Percentiles rank a stretch among this genome's conserved stretches.
phyloP scores from a whole-genome alignment of 2,113 vertebrate genomes.

The Triplophysa rosa region DNA sequence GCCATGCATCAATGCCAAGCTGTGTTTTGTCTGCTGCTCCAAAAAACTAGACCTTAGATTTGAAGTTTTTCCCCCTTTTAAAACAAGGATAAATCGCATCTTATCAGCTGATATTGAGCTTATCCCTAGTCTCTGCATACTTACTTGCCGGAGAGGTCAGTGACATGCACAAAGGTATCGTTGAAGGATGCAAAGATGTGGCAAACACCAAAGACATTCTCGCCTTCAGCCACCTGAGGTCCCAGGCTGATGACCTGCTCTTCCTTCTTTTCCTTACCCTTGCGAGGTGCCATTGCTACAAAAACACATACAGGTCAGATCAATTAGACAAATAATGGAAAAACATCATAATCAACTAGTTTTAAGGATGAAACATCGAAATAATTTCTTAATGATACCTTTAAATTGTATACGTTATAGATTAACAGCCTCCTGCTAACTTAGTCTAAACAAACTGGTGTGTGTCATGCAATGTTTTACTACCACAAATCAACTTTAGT shows the following conservation, averaged over 20 bases:
- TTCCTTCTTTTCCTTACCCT: constrained; percentile 99
- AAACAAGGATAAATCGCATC: not conserved
- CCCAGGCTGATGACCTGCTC: constrained; percentile 98
- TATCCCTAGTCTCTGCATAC: constrained; percentile 55
- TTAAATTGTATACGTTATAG: no score
- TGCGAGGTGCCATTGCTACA: constrained; percentile 95
- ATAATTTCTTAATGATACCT: no score
- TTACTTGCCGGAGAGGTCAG: constrained; percentile 98
- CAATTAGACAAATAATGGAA: not conserved
- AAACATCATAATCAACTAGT: not conserved
- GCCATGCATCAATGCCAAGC: no score
- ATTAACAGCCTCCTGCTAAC: no score
- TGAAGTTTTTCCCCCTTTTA: not conserved
- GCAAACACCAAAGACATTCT: constrained; percentile 96
- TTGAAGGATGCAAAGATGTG: constrained; percentile 99
- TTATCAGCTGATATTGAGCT: not conserved
- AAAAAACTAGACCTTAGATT: no score
- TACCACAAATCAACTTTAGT: no score
- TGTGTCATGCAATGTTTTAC: no score
- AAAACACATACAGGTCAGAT: not conserved
- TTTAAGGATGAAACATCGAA: no score
- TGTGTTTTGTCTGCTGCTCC: no score
- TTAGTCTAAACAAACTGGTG: no score
- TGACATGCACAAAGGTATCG: constrained; percentile 97
- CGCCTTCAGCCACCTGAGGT: constrained; percentile 96